Conservation (phyloP, 2,113 vertebrate species). For the Equus quagga region DNA sequence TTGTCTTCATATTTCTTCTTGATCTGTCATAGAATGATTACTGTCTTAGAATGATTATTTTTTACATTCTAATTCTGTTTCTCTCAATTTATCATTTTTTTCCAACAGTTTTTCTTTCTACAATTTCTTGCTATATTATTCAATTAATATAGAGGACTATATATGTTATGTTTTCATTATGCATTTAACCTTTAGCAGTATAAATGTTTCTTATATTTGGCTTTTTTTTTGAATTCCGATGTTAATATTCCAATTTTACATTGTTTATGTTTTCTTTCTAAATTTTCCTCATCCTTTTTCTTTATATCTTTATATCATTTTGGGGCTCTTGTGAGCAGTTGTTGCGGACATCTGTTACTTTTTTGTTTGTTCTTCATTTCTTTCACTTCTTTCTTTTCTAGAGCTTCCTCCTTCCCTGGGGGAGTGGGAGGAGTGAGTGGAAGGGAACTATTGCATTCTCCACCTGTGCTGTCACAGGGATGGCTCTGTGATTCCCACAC, state of each 20-base stretch:
- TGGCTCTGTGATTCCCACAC: not conserved
- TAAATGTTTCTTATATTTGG: not conserved
- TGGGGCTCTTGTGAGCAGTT: not conserved
- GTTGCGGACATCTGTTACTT: not conserved
- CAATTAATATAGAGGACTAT: not conserved
- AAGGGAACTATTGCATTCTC: not conserved
- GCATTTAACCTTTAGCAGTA: not conserved
- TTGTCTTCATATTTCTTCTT: not conserved
- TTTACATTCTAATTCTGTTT: not conserved
- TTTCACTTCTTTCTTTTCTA: not conserved
- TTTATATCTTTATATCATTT: not conserved
- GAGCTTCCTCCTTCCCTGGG: no score
- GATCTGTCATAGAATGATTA: not conserved
- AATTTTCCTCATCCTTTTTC: not conserved
- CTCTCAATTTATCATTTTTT: not conserved
- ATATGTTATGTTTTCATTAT: not conserved
- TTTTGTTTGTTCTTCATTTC: not conserved
- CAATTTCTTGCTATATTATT: not conserved
- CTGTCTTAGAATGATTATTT: not conserved
- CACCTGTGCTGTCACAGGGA: not conserved
- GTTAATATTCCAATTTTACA: not conserved
- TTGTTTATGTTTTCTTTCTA: not conserved
- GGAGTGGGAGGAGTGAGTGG: no score
- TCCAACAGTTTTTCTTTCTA: not conserved
- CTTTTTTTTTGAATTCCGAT: not conserved